Conservation (phyloP, 1,140 invertebrate genomes). For the Diabrotica virgifera region DNA sequence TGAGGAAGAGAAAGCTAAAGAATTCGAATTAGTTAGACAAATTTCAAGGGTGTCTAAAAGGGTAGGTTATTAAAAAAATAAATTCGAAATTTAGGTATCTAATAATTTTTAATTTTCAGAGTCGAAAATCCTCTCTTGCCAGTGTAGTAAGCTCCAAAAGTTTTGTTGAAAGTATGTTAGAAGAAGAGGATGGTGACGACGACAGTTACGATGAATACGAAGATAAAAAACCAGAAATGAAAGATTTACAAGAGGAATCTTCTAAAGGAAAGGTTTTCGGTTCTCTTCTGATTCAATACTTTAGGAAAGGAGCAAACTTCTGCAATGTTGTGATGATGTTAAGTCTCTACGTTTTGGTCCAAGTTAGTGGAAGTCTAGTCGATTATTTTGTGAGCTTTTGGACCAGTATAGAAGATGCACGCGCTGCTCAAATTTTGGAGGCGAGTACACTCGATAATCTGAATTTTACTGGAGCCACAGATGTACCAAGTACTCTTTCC, state of each 20-base stretch:
- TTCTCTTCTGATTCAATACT: conserved; percentile 55
- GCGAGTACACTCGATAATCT: not conserved
- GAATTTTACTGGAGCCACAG: not conserved
- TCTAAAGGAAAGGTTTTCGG: conserved; percentile 43
- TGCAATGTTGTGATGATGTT: conserved; percentile 57
- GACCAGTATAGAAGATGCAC: conserved; percentile 50
- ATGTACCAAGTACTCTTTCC: not conserved
- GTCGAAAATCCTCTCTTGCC: conserved; percentile 26
- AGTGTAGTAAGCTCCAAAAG: conserved; percentile 32
- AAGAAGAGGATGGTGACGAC: conserved; percentile 27
- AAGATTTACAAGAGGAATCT: conserved; percentile 40
- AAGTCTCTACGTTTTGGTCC: conserved; percentile 61
- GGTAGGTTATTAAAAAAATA: conserved; percentile 6
- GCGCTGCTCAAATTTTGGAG: conserved; percentile 5
- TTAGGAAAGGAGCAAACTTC: conserved; percentile 62
- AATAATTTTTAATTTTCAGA: conserved; percentile 23
- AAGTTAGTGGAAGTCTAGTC: conserved; percentile 63
- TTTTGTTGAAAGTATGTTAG: conserved; percentile 32
- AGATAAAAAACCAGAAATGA: conserved; percentile 26
- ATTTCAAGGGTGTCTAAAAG: conserved; percentile 13
- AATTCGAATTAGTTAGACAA: conserved; percentile 20
- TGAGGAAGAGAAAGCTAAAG: conserved; percentile 26
- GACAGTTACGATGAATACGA: conserved; percentile 26
- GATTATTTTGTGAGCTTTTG: conserved; percentile 81
- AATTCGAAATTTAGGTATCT: not conserved